Evolutionary conservation across 2,797 vertebrate genomes (phyloP).

Genomic region (Mormyrops attenuatus): DNA sequence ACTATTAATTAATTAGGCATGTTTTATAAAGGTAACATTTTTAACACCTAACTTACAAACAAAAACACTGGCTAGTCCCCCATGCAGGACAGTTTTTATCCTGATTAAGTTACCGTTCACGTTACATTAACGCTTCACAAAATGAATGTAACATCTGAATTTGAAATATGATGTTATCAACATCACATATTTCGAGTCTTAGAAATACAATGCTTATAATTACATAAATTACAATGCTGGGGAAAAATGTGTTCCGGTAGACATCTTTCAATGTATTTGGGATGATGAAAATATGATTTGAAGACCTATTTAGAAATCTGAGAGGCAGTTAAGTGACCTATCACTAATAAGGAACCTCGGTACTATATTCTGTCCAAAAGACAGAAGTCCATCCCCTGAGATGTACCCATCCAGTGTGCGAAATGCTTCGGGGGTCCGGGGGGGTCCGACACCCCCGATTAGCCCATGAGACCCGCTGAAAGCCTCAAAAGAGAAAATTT

Average conservation of each 20-base stretch:
- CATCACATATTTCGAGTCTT: slow-evolving; percentile 43
- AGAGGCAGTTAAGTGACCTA: slow-evolving; percentile 63
- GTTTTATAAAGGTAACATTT: background rate
- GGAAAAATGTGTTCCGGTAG: background rate
- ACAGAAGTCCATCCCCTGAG: slow-evolving; percentile 47
- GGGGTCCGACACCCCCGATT: too few relatives aligned
- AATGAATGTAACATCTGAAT: background rate
- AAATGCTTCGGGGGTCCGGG: too few relatives aligned
- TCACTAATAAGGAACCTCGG: slow-evolving; percentile 50
- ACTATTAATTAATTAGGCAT: background rate
- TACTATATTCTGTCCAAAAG: slow-evolving; percentile 10
- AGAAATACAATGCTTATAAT: slow-evolving; percentile 34
- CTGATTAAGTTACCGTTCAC: background rate
- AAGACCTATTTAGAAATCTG: slow-evolving; percentile 63
- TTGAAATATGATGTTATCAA: slow-evolving; percentile 6
- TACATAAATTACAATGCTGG: slow-evolving; percentile 11
- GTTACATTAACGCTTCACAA: background rate
- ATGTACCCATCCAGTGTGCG: slow-evolving; percentile 37
- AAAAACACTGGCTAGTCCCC: background rate
- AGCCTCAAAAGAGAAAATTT: too few relatives aligned
- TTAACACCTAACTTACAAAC: background rate
- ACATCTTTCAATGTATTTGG: background rate
- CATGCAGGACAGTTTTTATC: background rate
- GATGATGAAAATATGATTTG: slow-evolving; percentile 30
- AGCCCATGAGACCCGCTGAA: too few relatives aligned